phyloP scores from a whole-genome alignment of 1,140 invertebrate genomes.

The Nephila pilipes region DNA sequence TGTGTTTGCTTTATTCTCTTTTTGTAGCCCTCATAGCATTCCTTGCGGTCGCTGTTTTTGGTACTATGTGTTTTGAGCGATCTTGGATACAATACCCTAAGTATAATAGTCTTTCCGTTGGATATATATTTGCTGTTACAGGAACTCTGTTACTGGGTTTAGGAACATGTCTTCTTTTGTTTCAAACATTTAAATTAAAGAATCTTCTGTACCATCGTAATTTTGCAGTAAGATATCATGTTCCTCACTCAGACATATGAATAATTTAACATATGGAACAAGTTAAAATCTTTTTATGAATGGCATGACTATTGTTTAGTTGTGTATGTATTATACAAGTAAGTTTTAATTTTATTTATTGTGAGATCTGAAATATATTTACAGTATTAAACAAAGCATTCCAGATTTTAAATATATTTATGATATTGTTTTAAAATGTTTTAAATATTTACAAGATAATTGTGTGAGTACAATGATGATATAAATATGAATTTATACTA shows the following conservation, averaged over 20 bases:
- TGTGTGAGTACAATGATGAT: no score
- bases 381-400: no score
- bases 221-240: constrained; percentile 38
- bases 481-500: no score
- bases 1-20: constrained; percentile 21
- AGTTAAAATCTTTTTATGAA: no score
- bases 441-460: no score
- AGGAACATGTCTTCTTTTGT: constrained; percentile 81
- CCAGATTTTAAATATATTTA: no score
- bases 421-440: no score
- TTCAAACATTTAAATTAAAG: constrained; percentile 53
- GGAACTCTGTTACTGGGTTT: constrained; percentile 89
- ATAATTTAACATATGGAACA: neutral
- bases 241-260: constrained; percentile 23
- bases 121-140: constrained; percentile 93
- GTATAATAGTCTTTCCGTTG: constrained; percentile 97
- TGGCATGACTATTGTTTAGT: no score
- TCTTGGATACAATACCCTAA: constrained; percentile 97
- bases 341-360: no score
- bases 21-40: constrained; percentile 82
- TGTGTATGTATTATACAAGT: no score
- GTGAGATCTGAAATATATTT: no score
- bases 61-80: constrained; percentile 91
- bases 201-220: constrained; percentile 45
- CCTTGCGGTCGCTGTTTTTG: constrained; percentile 92